Conservation (phyloP, 1,140 invertebrate species). For the Papilio aristodemus region DNA sequence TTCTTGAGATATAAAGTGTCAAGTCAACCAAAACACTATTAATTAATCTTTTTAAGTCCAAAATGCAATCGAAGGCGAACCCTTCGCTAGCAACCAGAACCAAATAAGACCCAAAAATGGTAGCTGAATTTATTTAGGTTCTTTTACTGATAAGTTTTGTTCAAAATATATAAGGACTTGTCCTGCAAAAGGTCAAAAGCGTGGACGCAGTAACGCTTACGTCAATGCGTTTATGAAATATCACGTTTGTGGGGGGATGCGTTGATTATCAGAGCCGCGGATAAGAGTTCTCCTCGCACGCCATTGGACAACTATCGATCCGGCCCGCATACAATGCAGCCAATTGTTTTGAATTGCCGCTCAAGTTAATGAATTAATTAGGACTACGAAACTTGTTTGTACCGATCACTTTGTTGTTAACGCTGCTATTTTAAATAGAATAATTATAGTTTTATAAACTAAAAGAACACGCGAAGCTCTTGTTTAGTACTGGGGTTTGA, state of each 20-base stretch:
- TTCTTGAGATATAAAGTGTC: too few species aligned
- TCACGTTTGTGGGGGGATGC: conserved; percentile 40
- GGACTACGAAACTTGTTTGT: neutral
- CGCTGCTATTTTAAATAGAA: neutral
- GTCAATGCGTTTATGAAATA: conserved; percentile 50
- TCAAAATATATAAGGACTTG: neutral
- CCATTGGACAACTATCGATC: conserved; percentile 27
- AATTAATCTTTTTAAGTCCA: too few species aligned
- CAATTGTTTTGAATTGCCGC: conserved; percentile 22
- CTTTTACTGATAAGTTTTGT: too few species aligned
- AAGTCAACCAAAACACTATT: too few species aligned
- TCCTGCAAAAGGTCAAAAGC: conserved; percentile 8
- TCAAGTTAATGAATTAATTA: neutral
- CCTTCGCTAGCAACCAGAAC: too few species aligned
- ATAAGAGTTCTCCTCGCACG: conserved; percentile 38
- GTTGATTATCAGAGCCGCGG: conserved; percentile 53
- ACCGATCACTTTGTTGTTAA: neutral
- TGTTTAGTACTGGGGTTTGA: too few species aligned
- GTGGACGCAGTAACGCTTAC: conserved; percentile 38
- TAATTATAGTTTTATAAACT: neutral
- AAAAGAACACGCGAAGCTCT: too few species aligned
- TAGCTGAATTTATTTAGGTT: too few species aligned
- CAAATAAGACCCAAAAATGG: too few species aligned
- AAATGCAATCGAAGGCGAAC: too few species aligned
- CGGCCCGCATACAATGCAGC: conserved; percentile 25